Conservation (phyloP, 2,888 invertebrate species). For the Saturnia pavonia region DNA sequence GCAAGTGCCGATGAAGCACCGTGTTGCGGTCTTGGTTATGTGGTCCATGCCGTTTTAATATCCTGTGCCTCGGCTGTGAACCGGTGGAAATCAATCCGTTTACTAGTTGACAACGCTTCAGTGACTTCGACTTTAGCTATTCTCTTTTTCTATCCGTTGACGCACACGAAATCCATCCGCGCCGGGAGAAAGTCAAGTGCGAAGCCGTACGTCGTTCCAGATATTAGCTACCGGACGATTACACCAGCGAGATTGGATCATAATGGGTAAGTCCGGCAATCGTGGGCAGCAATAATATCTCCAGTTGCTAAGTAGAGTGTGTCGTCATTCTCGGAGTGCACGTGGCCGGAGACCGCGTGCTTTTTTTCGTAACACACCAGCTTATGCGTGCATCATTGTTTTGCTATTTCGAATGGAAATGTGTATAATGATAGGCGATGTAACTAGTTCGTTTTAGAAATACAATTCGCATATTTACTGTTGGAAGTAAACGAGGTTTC, state of each 20-base stretch:
- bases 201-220: constrained; percentile 64
- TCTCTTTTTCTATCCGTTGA: constrained; percentile 74
- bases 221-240: constrained; percentile 57
- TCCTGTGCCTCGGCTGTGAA: constrained; percentile 50
- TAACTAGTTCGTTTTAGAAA: constrained; percentile 30
- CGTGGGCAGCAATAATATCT: constrained; percentile 38
- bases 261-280: constrained; percentile 66
- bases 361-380: constrained; percentile 39
- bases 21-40: constrained; percentile 33
- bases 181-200: constrained; percentile 77
- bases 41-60: constrained; percentile 54
- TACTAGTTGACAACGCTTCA: constrained; percentile 65
- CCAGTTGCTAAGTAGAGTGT: constrained; percentile 59
- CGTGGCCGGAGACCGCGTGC: constrained; percentile 46
- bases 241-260: constrained; percentile 69
- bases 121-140: constrained; percentile 64
- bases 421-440: constrained; percentile 20
- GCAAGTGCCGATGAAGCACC: constrained; percentile 24
- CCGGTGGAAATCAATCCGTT: constrained; percentile 71
- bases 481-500: constrained; percentile 33
- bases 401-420: constrained; percentile 25
- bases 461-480: constrained; percentile 29
- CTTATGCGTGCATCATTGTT: constrained; percentile 40
- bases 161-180: constrained; percentile 68
- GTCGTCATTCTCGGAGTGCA: constrained; percentile 51